A percentile compares a stretch with the other conserved stretches of the same genome.
phyloP scores from a whole-genome alignment of 1,140 invertebrate species.

The Batillaria attramentaria region DNA sequence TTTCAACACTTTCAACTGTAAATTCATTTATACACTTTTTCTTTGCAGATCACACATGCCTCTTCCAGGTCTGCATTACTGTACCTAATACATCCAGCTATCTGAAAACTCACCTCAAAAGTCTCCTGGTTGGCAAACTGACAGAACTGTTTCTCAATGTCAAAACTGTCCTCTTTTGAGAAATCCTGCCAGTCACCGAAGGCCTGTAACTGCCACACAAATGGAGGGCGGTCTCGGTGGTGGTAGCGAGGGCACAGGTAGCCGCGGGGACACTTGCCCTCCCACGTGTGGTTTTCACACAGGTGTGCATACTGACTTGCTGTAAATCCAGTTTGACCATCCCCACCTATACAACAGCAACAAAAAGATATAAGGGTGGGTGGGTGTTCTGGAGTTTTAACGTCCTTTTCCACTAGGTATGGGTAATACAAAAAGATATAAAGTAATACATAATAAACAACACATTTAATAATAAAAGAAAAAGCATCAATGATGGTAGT shows the following conservation, averaged over 20 bases:
- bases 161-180: background rate
- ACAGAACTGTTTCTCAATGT: conserved; percentile 7
- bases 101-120: conserved; percentile 18
- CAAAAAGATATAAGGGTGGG: too few relatives aligned
- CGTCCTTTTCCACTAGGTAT: too few relatives aligned
- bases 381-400: too few relatives aligned
- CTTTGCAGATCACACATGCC: too few relatives aligned
- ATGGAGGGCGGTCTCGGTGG: background rate
- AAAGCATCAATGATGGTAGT: background rate
- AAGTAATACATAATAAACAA: background rate
- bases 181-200: background rate
- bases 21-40: too few relatives aligned
- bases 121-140: background rate
- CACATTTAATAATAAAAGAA: background rate
- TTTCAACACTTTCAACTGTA: too few relatives aligned
- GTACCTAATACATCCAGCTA: too few relatives aligned
- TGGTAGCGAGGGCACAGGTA: conserved; percentile 16
- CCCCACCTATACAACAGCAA: background rate
- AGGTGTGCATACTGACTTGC: conserved; percentile 24
- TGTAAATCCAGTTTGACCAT: background rate
- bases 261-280: background rate
- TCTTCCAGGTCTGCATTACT: too few relatives aligned
- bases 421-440: background rate
- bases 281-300: conserved; percentile 6
- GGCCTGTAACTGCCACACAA: background rate